Evolutionary conservation across 2,113 vertebrate species (phyloP).

Genomic region (Castor canadensis): DNA sequence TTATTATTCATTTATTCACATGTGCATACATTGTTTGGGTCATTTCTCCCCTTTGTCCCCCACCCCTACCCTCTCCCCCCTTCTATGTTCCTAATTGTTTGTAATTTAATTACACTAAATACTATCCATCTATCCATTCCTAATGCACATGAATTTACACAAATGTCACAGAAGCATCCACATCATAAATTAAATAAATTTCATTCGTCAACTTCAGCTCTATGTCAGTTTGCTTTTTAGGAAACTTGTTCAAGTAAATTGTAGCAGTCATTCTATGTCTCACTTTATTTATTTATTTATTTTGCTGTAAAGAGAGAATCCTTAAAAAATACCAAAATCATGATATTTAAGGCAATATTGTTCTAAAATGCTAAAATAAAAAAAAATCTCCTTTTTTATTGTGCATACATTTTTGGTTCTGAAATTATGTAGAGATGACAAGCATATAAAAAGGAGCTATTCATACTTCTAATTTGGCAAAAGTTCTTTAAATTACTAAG

Average conservation of each 20-base stretch:
- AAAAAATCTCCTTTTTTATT: not conserved
- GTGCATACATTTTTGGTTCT: conserved; percentile 29
- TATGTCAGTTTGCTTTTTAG: not conserved
- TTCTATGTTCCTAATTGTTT: no score
- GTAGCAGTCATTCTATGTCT: not conserved
- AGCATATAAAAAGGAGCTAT: not conserved
- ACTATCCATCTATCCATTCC: not conserved
- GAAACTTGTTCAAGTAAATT: not conserved
- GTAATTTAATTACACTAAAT: conserved; percentile 37
- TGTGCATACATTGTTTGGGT: no score
- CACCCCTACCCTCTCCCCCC: no score
- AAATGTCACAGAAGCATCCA: not conserved
- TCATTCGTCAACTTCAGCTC: not conserved
- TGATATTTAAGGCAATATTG: not conserved
- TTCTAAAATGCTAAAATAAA: not conserved
- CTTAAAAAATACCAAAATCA: not conserved
- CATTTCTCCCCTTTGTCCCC: no score
- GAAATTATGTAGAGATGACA: not conserved
- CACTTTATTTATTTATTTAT: not conserved
- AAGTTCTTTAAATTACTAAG: not conserved
- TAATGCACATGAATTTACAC: conserved; percentile 24
- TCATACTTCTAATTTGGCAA: not conserved
- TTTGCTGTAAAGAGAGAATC: not conserved
- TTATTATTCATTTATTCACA: not conserved
- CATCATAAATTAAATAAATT: not conserved